phyloP scores from a whole-genome alignment of 30 jellyfish, hydroid and myxozoan genomes.

The Chironex yamaguchii region DNA sequence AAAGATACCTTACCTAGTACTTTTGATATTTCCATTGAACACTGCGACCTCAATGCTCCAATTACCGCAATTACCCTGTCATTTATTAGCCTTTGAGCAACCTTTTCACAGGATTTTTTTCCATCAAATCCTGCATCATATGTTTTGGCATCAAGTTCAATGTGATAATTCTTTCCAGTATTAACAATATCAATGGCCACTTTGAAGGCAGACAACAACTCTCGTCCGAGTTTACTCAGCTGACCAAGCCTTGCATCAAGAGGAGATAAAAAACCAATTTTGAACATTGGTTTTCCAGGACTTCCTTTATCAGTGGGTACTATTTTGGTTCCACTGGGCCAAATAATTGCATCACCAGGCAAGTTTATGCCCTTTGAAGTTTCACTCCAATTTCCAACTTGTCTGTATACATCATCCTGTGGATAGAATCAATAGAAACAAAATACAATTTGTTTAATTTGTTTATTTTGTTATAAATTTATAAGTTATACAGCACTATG shows the following conservation, averaged over 20 bases:
- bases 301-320: constrained; percentile 96
- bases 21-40: constrained; percentile 82
- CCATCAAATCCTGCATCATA: constrained; percentile 96
- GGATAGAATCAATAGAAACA: neutral
- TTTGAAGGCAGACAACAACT: constrained; percentile 92
- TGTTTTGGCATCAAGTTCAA: constrained; percentile 81
- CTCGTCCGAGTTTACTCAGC: constrained; percentile 81
- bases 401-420: constrained; percentile 25
- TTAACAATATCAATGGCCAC: constrained; percentile 94
- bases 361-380: constrained; percentile 63
- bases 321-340: constrained; percentile 97
- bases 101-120: constrained; percentile 60
- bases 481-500: too few species aligned
- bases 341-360: constrained; percentile 74
- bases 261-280: constrained; percentile 94
- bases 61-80: constrained; percentile 83
- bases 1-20: constrained; percentile 70
- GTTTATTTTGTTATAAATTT: too few species aligned
- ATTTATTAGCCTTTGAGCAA: constrained; percentile 73
- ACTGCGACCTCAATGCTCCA: constrained; percentile 95
- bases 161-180: constrained; percentile 67
- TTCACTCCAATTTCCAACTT: constrained; percentile 92
- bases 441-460: too few species aligned
- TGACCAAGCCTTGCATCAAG: constrained; percentile 84
- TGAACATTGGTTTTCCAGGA: constrained; percentile 95